These are phyloP conservation scores for Phalanger gymnotis DNA, from an alignment of 2,797 vertebrate species.

Conservation along the genomic window DNA sequence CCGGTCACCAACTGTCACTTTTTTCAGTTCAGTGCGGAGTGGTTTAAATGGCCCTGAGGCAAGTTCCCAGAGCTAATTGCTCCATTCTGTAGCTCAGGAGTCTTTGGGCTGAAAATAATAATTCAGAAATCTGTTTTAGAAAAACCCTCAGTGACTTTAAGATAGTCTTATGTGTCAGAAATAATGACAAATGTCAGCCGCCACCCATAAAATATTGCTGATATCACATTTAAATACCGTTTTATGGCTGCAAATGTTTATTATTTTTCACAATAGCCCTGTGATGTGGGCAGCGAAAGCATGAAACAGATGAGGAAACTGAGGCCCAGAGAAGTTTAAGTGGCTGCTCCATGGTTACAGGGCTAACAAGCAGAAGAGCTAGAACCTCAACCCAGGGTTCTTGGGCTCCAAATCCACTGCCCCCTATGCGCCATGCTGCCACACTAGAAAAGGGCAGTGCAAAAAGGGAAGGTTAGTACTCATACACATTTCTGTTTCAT, in stretches of 20 bases:
- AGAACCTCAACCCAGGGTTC: not conserved
- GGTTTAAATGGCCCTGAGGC: slow-evolving; percentile 15
- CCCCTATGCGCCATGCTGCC: not conserved
- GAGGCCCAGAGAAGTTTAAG: not conserved
- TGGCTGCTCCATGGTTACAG: not conserved
- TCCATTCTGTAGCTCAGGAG: slow-evolving; percentile 35
- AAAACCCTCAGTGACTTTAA: slow-evolving; percentile 52
- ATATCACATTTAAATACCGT: not conserved
- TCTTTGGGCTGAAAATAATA: slow-evolving; percentile 14
- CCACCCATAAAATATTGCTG: not conserved
- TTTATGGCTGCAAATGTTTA: not conserved
- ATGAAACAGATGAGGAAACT: not conserved
- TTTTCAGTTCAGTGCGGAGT: not conserved
- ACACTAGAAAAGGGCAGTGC: not conserved
- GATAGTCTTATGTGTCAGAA: slow-evolving; percentile 44
- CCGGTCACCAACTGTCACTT: slow-evolving; percentile 57
- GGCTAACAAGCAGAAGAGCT: not conserved
- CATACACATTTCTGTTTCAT: not conserved
- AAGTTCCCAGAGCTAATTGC: slow-evolving; percentile 47
- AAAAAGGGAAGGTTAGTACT: slow-evolving; percentile 3
- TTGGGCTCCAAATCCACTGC: not conserved
- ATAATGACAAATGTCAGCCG: not conserved
- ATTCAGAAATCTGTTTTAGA: slow-evolving; percentile 57
- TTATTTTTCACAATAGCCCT: not conserved
- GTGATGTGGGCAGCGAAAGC: not conserved